Evolutionary conservation across 2,888 invertebrate genomes (phyloP).

Genomic region (Tipula unca): DNA sequence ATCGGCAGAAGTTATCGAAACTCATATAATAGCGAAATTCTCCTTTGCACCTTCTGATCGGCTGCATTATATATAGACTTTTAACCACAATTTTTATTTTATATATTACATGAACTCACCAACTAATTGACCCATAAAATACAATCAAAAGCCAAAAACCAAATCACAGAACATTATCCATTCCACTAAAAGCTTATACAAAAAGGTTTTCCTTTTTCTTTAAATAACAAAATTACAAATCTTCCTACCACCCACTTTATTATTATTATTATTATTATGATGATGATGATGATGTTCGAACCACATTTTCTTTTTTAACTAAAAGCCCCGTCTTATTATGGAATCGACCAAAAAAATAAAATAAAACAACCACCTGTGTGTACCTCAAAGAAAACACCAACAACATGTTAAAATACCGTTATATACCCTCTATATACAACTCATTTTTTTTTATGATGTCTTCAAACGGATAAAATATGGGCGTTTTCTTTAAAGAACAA

Average conservation of each 20-base stretch:
- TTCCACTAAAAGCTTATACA: not conserved
- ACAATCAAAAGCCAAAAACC: not conserved
- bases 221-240: not conserved
- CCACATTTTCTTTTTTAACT: not conserved
- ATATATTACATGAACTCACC: not conserved
- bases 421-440: not conserved
- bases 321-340: not conserved
- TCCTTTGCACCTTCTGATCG: too few relatives aligned
- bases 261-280: not conserved
- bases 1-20: too few relatives aligned
- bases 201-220: not conserved
- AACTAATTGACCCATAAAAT: slow-evolving; percentile 3
- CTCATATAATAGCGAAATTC: too few relatives aligned
- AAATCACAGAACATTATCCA: not conserved
- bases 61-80: too few relatives aligned
- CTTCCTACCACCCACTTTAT: not conserved
- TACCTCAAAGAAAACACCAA: not conserved
- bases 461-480: not conserved
- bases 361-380: not conserved
- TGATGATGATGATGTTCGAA: not conserved
- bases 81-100: not conserved
- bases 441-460: not conserved
- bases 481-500: not conserved
- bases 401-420: not conserved
- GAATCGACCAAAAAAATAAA: not conserved